Base-by-base conservation (phyloP, 2,113 vertebrate genomes). In the Gila orcuttii region DNA sequence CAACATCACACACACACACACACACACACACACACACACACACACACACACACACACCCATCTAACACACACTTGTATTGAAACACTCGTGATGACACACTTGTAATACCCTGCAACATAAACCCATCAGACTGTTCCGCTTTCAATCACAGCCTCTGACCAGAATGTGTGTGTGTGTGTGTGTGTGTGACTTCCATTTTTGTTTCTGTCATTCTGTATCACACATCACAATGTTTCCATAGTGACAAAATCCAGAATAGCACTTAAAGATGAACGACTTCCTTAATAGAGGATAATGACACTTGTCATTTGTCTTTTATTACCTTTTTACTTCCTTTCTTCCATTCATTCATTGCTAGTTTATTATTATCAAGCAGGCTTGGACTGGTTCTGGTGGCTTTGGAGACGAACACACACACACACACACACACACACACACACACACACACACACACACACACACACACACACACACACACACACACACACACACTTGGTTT, bases 241-340 rank as follows among this genome's bases (percentile, higher is more conserved):
- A 62, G 87, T 79, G 77, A 85, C 79, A 19, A 64, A 45, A 59
- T 31, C 3, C 47, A 33, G 55, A 87, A 60, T 36, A 21, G 83
- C 81, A 85, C 83, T 86, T 78, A 84, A 79, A 91, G 85, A 89
- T 86, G 36, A 88, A 89, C 71, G 52, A 86, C 81, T 87, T 87
- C 74, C 87, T 87, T 86, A 89, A 88, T 86, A 85, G 84, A 76
- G 60, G 82, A 69, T 88, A 88, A 90, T 87, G 82, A 50, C 62
- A 64, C 82, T 83, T 55, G 39, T 84, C 23, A 84, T 88, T 89
- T 79, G 84, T 66, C 52, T 84, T 75, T 83, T 73, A 82, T 80
- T 85, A 6, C 33, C n/a, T 31, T 57, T 74, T 64, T 77, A 55
- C 21, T 31, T 36, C 55, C 8, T 86, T 71, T 21, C 23, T 57